Percentiles rank a stretch among this genome's conserved stretches.
Evolutionary conservation across 2,888 invertebrate species (phyloP).

Genomic region (Andrena dorsata): DNA sequence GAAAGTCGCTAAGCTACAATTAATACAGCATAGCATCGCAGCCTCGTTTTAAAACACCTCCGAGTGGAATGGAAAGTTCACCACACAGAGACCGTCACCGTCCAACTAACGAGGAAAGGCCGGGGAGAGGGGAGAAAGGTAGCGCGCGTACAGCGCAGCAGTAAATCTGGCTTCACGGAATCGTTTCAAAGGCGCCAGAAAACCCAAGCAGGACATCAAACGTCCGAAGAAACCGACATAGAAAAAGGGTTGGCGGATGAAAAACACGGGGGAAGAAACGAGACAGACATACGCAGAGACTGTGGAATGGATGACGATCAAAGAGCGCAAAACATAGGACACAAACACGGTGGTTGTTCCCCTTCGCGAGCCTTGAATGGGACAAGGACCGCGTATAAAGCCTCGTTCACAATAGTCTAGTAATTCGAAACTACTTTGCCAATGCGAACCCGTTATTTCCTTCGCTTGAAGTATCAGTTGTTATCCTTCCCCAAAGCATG

Average conservation of each 20-base stretch:
- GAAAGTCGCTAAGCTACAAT: neutral
- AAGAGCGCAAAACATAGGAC: constrained; percentile 9
- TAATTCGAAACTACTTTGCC: too few species aligned
- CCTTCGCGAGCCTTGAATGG: neutral
- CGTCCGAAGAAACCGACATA: constrained; percentile 11
- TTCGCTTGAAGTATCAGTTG: too few species aligned
- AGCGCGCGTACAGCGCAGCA: neutral
- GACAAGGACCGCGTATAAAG: neutral
- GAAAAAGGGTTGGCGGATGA: constrained; percentile 22
- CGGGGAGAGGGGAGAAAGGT: neutral
- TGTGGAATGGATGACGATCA: constrained; percentile 19
- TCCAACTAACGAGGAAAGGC: neutral
- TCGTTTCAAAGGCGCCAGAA: neutral
- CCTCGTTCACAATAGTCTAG: too few species aligned
- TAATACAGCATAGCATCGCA: neutral
- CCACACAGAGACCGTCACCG: neutral
- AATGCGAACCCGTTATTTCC: too few species aligned
- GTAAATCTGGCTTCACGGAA: neutral
- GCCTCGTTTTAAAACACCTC: neutral
- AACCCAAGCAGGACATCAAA: neutral
- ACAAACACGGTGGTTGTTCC: neutral
- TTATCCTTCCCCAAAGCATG: too few species aligned
- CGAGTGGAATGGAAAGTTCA: neutral
- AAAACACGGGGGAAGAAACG: neutral
- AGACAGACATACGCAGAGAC: neutral